Conservation (phyloP, 2,113 vertebrate genomes). For the Pachypanchax playfairii region DNA sequence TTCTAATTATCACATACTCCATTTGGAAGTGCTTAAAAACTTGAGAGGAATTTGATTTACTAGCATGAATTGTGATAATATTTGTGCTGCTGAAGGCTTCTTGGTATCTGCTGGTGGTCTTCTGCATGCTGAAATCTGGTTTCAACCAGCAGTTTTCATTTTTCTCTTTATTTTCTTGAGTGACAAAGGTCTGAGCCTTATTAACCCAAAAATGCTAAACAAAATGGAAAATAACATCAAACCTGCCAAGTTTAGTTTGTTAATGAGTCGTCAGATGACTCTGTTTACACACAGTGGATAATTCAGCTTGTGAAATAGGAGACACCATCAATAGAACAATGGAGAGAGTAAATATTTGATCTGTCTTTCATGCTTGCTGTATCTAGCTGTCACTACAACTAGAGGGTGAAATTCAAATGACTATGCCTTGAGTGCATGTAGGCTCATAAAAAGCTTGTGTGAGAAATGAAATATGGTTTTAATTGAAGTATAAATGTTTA, state of each 20-base stretch:
- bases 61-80: slow-evolving; percentile 37
- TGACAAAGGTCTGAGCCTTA: background rate
- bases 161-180: background rate
- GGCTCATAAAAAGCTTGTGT: slow-evolving; percentile 62
- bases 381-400: slow-evolving; percentile 74
- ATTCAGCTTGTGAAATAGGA: slow-evolving; percentile 51
- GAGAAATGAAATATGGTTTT: slow-evolving; percentile 73
- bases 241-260: slow-evolving; percentile 48
- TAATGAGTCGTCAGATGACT: slow-evolving; percentile 62
- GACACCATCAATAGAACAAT: slow-evolving; percentile 73
- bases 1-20: slow-evolving; percentile 48
- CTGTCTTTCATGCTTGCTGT: slow-evolving; percentile 68
- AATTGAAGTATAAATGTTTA: slow-evolving; percentile 76
- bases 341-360: slow-evolving; percentile 78
- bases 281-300: slow-evolving; percentile 57
- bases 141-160: slow-evolving; percentile 15
- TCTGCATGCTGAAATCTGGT: slow-evolving; percentile 28
- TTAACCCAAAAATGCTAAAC: slow-evolving; percentile 25
- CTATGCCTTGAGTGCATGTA: slow-evolving; percentile 45
- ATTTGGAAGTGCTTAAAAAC: slow-evolving; percentile 24
- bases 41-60: slow-evolving; percentile 24
- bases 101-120: slow-evolving; percentile 25
- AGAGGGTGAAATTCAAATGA: slow-evolving; percentile 53
- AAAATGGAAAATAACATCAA: slow-evolving; percentile 16
- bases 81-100: slow-evolving; percentile 28